These are phyloP conservation scores for Melanocharis versteri DNA, from an alignment of 2,113 vertebrate species.

Conservation along the genomic window DNA sequence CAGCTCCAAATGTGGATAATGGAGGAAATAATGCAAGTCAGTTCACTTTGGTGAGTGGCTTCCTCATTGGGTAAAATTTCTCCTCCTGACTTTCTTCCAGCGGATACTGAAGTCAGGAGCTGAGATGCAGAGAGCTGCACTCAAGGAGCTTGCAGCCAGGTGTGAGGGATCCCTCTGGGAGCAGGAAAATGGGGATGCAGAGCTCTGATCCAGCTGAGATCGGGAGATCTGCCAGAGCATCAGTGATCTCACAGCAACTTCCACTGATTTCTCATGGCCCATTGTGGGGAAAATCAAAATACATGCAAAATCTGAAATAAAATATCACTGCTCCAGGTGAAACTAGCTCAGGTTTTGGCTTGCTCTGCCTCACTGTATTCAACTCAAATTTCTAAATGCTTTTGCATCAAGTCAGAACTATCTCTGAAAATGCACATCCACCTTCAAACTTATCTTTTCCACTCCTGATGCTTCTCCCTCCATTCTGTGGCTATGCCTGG, in stretches of 20 bases:
- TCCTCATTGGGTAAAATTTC: not conserved
- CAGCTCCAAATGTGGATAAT: not conserved
- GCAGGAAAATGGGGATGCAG: not conserved
- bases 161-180: not conserved
- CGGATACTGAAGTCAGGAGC: accelerated
- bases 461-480: not conserved
- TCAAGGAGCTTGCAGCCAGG: not conserved
- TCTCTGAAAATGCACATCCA: not conserved
- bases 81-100: not conserved
- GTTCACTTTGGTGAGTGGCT: not conserved
- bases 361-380: not conserved
- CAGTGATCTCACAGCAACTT: not conserved
- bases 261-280: not conserved
- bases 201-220: not conserved
- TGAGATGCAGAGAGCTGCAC: not conserved
- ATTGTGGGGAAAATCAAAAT: not conserved
- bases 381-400: not conserved
- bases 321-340: not conserved
- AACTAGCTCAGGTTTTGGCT: not conserved
- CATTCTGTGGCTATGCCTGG: not conserved
- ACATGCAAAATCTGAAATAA: not conserved
- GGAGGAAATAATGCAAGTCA: not conserved
- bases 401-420: not conserved
- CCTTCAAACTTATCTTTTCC: not conserved
- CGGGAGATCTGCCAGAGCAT: accelerated